A percentile compares a stretch with the other conserved stretches of the same genome.
Conservation (phyloP, 1,140 invertebrate genomes). For the Papilio polytes region DNA sequence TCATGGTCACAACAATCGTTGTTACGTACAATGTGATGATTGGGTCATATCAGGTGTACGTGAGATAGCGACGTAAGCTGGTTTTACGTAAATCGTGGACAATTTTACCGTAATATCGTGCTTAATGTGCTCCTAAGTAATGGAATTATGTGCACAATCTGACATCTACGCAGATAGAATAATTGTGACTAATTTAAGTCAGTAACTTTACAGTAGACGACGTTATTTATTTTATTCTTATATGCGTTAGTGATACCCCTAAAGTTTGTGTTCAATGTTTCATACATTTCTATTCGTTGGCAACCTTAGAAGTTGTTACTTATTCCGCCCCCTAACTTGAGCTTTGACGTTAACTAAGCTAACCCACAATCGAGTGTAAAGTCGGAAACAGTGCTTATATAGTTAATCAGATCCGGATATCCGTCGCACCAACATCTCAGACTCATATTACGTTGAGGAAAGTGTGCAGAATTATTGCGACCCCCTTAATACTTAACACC, state of each 20-base stretch:
- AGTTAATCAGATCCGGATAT: conserved; percentile 22
- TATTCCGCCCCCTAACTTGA: not conserved
- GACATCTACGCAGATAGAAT: not conserved
- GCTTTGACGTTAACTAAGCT: not conserved
- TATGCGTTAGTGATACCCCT: not conserved
- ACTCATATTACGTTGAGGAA: conserved; percentile 28
- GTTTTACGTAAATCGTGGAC: conserved; percentile 35
- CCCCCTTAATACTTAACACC: conserved; percentile 10
- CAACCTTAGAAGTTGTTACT: not conserved
- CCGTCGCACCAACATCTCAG: not conserved
- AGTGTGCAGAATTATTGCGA: conserved; percentile 32
- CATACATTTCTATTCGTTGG: not conserved
- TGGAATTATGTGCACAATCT: not conserved
- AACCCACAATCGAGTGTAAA: conserved; percentile 16
- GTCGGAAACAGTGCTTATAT: conserved; percentile 8
- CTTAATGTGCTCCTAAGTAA: conserved; percentile 27
- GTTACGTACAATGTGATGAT: conserved; percentile 19
- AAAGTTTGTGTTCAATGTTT: not conserved
- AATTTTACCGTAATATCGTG: conserved; percentile 20
- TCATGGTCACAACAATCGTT: not conserved
- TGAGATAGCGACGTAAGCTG: conserved; percentile 18
- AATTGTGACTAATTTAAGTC: not conserved
- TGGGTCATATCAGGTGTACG: conserved; percentile 22
- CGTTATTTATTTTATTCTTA: not conserved
- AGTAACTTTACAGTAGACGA: too few relatives aligned